Conservation (phyloP, 2,797 vertebrate species). For the Esox masquinongy region DNA sequence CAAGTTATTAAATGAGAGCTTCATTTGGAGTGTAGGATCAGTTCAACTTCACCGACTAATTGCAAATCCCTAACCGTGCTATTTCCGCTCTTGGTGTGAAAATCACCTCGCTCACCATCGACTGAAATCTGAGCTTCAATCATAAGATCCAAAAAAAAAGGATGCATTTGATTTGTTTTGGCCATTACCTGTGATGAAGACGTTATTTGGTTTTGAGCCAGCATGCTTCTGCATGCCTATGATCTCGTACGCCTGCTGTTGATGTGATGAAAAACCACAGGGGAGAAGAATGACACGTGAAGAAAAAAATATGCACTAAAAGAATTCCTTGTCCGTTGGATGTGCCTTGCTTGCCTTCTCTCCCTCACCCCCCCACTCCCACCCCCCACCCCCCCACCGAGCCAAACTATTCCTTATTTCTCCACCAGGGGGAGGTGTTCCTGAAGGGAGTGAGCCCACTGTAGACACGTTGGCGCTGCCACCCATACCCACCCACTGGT, state of each 20-base stretch:
- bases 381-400: constrained; percentile 40
- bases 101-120: constrained; percentile 40
- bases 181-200: constrained; percentile 52
- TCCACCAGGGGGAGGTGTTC: constrained; percentile 97
- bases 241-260: constrained; percentile 64
- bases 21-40: constrained; percentile 43
- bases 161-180: not conserved
- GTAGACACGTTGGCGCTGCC: constrained; percentile 92
- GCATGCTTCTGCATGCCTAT: constrained; percentile 73
- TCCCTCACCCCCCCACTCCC: constrained; percentile 32
- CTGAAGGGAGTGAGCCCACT: constrained; percentile 87
- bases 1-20: constrained; percentile 55
- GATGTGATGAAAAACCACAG: constrained; percentile 45
- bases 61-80: constrained; percentile 23
- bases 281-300: constrained; percentile 31
- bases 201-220: constrained; percentile 39
- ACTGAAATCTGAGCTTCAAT: constrained; percentile 51
- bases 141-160: constrained; percentile 22
- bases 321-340: constrained; percentile 1
- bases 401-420: constrained; percentile 86
- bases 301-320: not conserved
- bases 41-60: constrained; percentile 39
- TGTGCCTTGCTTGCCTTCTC: constrained; percentile 45
- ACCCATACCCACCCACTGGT: constrained; percentile 99
- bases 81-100: constrained; percentile 71